These are phyloP conservation scores for Apeltes quadracus DNA, from an alignment of 2,113 vertebrate genomes.

Conservation along the genomic window DNA sequence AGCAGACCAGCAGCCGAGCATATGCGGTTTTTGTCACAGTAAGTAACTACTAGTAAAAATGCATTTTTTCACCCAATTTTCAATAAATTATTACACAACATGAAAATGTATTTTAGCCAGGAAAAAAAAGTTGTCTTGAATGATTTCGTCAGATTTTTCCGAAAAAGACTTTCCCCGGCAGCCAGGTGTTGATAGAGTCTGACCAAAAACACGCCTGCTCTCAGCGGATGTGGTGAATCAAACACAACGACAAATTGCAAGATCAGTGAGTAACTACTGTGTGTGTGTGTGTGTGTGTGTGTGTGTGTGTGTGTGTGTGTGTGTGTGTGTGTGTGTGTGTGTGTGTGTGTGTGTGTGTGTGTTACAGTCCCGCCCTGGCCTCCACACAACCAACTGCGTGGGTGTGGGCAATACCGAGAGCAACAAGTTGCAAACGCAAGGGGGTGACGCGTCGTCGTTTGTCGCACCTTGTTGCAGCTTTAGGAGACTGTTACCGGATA, in stretches of 20 bases:
- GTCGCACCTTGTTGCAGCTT: conserved; percentile 22
- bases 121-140: too few species aligned
- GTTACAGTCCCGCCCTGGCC: conserved; percentile 10
- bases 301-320: conserved; percentile 62
- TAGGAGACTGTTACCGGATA: conserved; percentile 15
- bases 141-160: too few species aligned
- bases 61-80: too few species aligned
- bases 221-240: conserved; percentile 57
- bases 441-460: conserved; percentile 49
- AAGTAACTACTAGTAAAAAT: too few species aligned
- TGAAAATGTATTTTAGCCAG: too few species aligned
- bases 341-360: conserved; percentile 52
- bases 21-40: too few species aligned
- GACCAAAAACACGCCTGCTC: conserved; percentile 16
- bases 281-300: conserved; percentile 60
- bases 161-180: too few species aligned
- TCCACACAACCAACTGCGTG: conserved; percentile 35
- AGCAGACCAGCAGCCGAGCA: too few species aligned
- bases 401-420: background rate
- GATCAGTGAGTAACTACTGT: conserved; percentile 12
- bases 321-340: conserved; percentile 64
- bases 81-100: too few species aligned
- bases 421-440: conserved; percentile 20
- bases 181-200: too few species aligned
- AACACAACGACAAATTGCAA: conserved; percentile 12